Evolutionary conservation across 35 echinoderm and acorn worm genomes (phyloP).

Genomic region (Nesometra sesokonis): DNA sequence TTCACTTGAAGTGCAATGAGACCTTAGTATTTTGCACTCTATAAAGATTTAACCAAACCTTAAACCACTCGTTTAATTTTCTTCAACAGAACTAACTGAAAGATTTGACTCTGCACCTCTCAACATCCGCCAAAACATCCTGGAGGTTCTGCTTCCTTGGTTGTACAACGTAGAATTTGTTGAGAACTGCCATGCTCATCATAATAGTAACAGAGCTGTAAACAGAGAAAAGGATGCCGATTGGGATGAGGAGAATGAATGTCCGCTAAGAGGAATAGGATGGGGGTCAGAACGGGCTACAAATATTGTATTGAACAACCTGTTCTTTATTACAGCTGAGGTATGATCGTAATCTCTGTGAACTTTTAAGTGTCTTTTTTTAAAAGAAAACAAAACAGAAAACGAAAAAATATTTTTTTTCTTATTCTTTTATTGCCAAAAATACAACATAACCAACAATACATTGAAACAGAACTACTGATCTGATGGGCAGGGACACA

Average conservation of each 20-base stretch:
- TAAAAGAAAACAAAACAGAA: no score
- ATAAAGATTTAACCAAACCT: no score
- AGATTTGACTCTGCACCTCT: slow-evolving; percentile 90
- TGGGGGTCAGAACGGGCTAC: slow-evolving; percentile 89
- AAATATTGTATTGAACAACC: slow-evolving; percentile 79
- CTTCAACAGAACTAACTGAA: slow-evolving; percentile 73
- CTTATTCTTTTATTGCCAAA: no score
- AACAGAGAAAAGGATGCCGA: slow-evolving; percentile 36
- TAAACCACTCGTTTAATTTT: no score
- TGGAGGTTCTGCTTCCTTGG: slow-evolving; percentile 80
- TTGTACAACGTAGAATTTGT: slow-evolving; percentile 84
- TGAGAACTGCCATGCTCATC: neutral
- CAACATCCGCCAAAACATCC: slow-evolving; percentile 45
- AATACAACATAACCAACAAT: no score
- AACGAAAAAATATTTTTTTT: no score
- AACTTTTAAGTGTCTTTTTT: no score
- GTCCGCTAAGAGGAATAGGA: slow-evolving; percentile 51
- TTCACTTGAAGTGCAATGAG: no score
- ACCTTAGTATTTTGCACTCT: no score
- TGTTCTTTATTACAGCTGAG: slow-evolving; percentile 90
- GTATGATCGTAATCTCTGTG: slow-evolving; percentile 13
- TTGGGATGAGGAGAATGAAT: slow-evolving; percentile 47
- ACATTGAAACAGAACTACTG: no score
- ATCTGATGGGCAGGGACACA: no score
- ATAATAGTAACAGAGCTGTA: neutral